Base-by-base conservation (phyloP, 2,888 invertebrate genomes). In the Malthinus seriepunctatus region DNA sequence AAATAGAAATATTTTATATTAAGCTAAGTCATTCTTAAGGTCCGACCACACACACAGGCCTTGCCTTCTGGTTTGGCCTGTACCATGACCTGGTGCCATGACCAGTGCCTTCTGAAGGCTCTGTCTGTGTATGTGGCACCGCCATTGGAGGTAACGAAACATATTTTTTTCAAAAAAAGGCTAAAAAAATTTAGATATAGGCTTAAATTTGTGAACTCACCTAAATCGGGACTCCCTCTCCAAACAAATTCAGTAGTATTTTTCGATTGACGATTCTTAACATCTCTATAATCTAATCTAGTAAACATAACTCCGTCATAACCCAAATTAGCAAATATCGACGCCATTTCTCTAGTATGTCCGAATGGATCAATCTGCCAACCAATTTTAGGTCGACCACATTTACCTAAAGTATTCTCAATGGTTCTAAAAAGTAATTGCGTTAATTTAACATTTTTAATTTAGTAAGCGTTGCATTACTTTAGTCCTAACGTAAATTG, bases 311-410 rank as follows among this genome's bases (percentile, higher is more conserved):
- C 78, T 0, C 90, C 93, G 70, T 95, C 93, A 71, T 88, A 95
- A 64, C 90, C 94, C 87, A 95, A 89, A 73, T 87, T 86, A 0
- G 90, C 83, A 15, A 89, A 84, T 0, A 89, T 73, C 0, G 88
- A 87, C 0, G 93, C 93, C 78, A 90, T 89, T 76, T 94, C 94
- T 1, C 90, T 79, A 0, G 93, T 89, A 69, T 92, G 92, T 0
- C 92, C 92, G 71, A 92, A 92, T 0, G 91, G 90, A 72, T 92
- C 92, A 39, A 88, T 88, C 70, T 88, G 91, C 91, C 91, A 91
- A 0, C 85, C 91, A 2, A 88, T 83, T 35, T 80, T 82, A 0
- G 92, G 91, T 1, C 84, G 76, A 0, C 84, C 91, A 71, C 90
- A 91, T 0, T 78, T 73, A 0, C 88, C 89, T 67, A 90, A 0